These are phyloP conservation scores for Styela clava DNA, from an alignment of 23 tunicate genomes.

Conservation along the genomic window DNA sequence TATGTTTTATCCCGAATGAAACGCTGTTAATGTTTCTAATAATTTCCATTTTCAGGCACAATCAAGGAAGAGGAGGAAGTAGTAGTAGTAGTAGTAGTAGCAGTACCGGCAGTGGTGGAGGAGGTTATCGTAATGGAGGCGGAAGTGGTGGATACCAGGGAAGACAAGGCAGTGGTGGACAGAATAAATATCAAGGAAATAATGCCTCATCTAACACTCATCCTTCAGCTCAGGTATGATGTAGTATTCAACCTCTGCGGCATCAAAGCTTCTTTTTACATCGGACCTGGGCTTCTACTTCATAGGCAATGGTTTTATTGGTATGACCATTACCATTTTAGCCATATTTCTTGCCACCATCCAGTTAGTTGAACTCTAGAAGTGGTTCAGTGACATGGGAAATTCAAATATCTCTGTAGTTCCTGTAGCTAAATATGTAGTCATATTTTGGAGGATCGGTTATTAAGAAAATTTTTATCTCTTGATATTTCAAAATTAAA, in stretches of 20 bases:
- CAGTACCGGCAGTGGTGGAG: background rate
- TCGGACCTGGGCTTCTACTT: background rate
- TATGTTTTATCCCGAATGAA: too few species aligned
- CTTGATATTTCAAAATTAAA: too few species aligned
- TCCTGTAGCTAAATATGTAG: too few species aligned
- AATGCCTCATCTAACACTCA: background rate
- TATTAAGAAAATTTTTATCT: too few species aligned
- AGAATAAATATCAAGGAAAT: background rate
- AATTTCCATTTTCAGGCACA: background rate
- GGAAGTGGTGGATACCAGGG: background rate
- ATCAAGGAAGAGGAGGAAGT: background rate
- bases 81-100: background rate
- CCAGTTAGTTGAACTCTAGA: too few species aligned
- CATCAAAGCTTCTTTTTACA: background rate
- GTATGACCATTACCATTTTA: too few species aligned
- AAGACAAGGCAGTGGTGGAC: constrained; percentile 30
- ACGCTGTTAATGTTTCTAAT: too few species aligned
- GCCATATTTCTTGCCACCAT: too few species aligned
- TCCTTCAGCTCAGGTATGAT: background rate
- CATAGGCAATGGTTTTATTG: background rate
- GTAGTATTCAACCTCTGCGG: too few species aligned
- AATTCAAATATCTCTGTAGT: too few species aligned
- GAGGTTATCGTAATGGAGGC: background rate
- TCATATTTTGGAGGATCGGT: too few species aligned
- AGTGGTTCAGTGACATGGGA: too few species aligned